Evolutionary conservation across 2,888 invertebrate species (phyloP).

Genomic region (Spilosoma lubricipeda): DNA sequence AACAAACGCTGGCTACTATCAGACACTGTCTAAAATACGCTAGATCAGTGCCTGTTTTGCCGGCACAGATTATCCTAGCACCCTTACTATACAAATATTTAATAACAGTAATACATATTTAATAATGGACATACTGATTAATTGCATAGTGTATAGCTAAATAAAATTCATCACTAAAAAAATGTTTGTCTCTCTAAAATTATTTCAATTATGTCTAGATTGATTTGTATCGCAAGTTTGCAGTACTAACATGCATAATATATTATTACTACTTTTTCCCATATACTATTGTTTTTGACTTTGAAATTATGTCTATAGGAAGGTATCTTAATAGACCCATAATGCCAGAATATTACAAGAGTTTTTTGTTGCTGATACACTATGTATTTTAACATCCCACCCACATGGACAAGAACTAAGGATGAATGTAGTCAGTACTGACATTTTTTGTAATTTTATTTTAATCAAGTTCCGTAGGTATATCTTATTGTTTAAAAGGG

Average conservation of each 20-base stretch:
- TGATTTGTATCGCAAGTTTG: background rate
- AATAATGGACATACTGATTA: background rate
- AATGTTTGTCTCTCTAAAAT: background rate
- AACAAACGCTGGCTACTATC: background rate
- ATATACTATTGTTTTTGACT: background rate
- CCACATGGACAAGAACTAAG: conserved; percentile 36
- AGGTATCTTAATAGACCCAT: background rate
- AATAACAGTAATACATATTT: background rate
- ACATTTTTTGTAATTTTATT: background rate
- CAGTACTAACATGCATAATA: background rate
- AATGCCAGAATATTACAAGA: conserved; percentile 4
- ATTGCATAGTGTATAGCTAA: background rate
- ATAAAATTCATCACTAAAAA: background rate
- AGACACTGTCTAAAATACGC: background rate
- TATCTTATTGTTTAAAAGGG: background rate
- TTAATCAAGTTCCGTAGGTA: background rate
- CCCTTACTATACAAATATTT: background rate
- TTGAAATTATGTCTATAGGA: background rate
- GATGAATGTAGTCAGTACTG: background rate
- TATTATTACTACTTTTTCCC: background rate
- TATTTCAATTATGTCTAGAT: background rate
- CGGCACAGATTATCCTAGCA: background rate
- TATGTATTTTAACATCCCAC: conserved; percentile 49
- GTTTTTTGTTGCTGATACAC: conserved; percentile 42
- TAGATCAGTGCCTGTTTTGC: background rate